Base-by-base conservation (phyloP, 1,140 invertebrate species). In the Drosophila pachea region DNA sequence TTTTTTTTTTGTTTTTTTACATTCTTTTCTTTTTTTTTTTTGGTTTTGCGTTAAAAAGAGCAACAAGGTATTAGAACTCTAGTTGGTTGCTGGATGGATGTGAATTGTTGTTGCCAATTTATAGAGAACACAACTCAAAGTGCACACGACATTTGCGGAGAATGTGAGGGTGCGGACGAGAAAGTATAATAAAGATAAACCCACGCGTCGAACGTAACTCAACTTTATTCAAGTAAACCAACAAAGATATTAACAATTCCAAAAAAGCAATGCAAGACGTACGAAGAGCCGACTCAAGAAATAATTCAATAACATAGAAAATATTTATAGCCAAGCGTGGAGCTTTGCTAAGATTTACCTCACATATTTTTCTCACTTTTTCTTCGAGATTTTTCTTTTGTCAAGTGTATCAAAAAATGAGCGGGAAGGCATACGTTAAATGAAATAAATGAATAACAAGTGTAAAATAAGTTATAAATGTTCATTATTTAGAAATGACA, bases 11-110 rank as follows among this genome's bases (percentile, higher is more conserved):
- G 35, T 43, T 61, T 54, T 55, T 66, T 38, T 60, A 42, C 22
- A 40, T 14, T 50, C 65, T 79, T 78, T 75, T 73, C 74, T 81
- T 84, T 86, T 60, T 47, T 22, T 40, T 14, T 50, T 70, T 81
- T 78, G 79, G 76, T 76, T 81, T 84, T 86, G 81, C 81, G 76
- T 86, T 84, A 77, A 84, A 86, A 77, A 84, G 81, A 61, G 43
- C 33, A 42, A 43, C 56, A 50, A 33, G 53, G 59, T 12, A 42
- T 59, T 55, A 54, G 38, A 47, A 56, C 38, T 47, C 12, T 59
- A 48, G 5, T 70, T 35, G 31, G 43, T 7, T 55, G 47, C 29
- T 59, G 45, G n/a, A 16, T 14, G 16, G 63, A 32, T 59, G 14
- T 79, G 54, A 56, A 59, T 43, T 14, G 40, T 14, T 43, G 8